Base-by-base conservation (phyloP, 2,113 vertebrate genomes). In the Suncus etruscus region DNA sequence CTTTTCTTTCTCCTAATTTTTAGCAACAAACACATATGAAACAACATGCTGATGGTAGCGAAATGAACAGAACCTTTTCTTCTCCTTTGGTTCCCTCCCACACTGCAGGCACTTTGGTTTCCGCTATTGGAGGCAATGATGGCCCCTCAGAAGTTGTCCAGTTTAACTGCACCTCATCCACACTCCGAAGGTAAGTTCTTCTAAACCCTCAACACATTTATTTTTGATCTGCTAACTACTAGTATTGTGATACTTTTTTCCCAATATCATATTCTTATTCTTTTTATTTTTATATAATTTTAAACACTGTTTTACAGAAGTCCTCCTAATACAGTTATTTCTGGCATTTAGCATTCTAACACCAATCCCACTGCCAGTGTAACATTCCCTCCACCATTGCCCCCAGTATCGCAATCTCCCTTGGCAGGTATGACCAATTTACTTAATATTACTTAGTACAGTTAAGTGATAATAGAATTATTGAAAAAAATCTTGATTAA, bases 91-190 rank as follows among this genome's bases (percentile, higher is more conserved):
- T 6, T 1, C 47, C 3, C 84, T 91, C 31, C 16, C 63, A 39
- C n/a, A 14, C 89, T 74, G 16, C 87, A 99, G 99, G 98, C 97
- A 1, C 97, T 99, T 8, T 99, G 99, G 99, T 99, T 99, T 97
- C 99, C 98, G 0, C 97, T 99, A 22, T 94, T 99, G 89, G 99
- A 99, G 94, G 98, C 98, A 11, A 98, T 99, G 99, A 99, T 99
- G 99, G 98, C 98, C 20, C 98, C 99, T 48, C 99, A 99, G 97
- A 99, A 98, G 95, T 97, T 97, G 31, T 97, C 98, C 29, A 97
- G 97, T 87, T 98, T 97, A 0, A 95, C 97, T 0, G 85, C 88
- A 8, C 94, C 97, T 66, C 97, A 94, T 90, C 96, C 86, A 18
- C 97, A 97, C 24, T 98, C 98, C 1, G 98, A 99, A 47, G 97